Evolutionary conservation across 2,888 invertebrate genomes (phyloP), one percentile per base, ranked within the genome.

Genomic region (Punctoribates punctum): DNA sequence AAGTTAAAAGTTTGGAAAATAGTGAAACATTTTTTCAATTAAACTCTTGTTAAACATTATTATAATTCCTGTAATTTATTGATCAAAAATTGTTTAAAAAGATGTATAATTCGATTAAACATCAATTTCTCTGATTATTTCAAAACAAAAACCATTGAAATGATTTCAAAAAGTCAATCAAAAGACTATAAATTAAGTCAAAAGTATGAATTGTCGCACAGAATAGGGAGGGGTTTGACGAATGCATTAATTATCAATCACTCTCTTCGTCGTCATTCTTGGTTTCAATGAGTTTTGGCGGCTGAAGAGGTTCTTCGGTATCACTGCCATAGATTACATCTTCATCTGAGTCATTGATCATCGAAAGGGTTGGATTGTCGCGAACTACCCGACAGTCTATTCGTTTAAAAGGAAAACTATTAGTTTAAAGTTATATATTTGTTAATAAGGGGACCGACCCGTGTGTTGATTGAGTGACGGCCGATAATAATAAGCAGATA

Each of bases 261-360:
- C 90, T 90, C 60, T 80, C 79, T 80, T 90, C 90, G 80, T 90
- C 88, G 81, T 89, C 89, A 82, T 88, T 88, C 29, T 83, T 82
- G 73, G 87, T 77, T 20, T 79, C 80, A 72, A 80, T 80, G 25
- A 80, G 73, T 27, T 79, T 79, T 4, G 79, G 78, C 29, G 74
- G 67, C 27, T 67, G 38, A 70, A 74, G 48, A 15, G 76, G 27
- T 20, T 70, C 72, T 54, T 77, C 75, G 27, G 70, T 77, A 57
- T 74, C 76, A 57, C 74, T 48, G 15, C 95, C 96, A 83, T 96
- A 96, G 81, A 96, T 91, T 11, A 96, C 94, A 80, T 95, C 95
- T 84, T 97, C 97, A 83, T 97, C 97, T 0, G 96, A 96, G 83
- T 98, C 97, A 85, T 97, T 97, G 81, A 97, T 90, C 96, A 98